These are phyloP conservation scores for Drosophila siamana DNA, from an alignment of 2,888 invertebrate genomes.

Conservation along the genomic window DNA sequence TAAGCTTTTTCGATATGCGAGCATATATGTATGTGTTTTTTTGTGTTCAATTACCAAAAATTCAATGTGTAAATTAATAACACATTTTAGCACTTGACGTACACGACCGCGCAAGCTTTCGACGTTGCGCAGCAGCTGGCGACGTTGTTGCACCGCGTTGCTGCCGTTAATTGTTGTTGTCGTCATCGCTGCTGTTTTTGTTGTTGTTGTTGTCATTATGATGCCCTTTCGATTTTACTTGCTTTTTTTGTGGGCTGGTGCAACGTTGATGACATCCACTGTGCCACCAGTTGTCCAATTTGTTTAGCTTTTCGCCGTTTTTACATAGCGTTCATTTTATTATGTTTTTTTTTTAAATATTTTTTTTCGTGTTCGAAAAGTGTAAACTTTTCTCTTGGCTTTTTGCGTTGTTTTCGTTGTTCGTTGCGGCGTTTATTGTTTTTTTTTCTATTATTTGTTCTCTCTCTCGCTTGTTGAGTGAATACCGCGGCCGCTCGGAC, in stretches of 20 bases:
- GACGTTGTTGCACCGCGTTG: slow-evolving; percentile 69
- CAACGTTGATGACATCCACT: slow-evolving; percentile 37
- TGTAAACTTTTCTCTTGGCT: slow-evolving; percentile 17
- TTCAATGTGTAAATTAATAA: slow-evolving; percentile 85
- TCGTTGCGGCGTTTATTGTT: slow-evolving; percentile 21
- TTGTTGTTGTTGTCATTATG: slow-evolving; percentile 56
- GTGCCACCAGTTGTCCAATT: slow-evolving; percentile 52
- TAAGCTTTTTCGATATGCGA: background rate
- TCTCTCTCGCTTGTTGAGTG: slow-evolving; percentile 8
- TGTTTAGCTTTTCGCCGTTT: slow-evolving; percentile 43
- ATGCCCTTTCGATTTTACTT: slow-evolving; percentile 12
- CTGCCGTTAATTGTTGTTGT: slow-evolving; percentile 26
- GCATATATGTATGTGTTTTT: background rate
- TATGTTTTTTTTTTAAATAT: slow-evolving; percentile 1
- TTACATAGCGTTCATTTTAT: slow-evolving; percentile 68
- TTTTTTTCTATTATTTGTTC: slow-evolving; percentile 7
- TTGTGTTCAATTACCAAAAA: slow-evolving; percentile 83
- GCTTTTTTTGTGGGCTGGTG: background rate
- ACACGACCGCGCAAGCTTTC: slow-evolving; percentile 84
- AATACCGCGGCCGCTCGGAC: slow-evolving; percentile 66
- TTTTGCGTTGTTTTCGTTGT: slow-evolving; percentile 26
- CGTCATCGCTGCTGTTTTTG: slow-evolving; percentile 37
- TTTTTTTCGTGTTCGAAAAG: background rate
- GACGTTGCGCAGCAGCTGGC: slow-evolving; percentile 79
- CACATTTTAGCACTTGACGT: slow-evolving; percentile 84